phyloP scores from a whole-genome alignment of 2,113 vertebrate species.

The Regulus satrapa region DNA sequence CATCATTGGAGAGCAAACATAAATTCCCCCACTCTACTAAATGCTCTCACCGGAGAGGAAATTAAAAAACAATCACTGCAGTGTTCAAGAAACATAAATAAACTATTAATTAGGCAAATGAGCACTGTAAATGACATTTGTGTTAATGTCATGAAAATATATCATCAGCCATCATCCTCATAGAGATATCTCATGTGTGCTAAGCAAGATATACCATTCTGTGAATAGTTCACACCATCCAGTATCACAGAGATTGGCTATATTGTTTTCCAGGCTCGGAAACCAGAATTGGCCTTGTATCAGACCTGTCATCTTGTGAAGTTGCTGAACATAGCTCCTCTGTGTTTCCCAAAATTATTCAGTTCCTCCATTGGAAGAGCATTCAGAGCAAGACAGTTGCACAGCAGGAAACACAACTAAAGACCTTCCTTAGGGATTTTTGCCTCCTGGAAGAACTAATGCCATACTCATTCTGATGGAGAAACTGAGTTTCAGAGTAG shows the following conservation, averaged over 20 bases:
- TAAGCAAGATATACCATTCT: background rate
- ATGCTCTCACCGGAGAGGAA: slow-evolving; percentile 19
- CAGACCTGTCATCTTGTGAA: background rate
- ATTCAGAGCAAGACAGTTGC: no score
- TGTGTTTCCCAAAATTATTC: background rate
- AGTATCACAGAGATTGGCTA: background rate
- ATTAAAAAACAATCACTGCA: background rate
- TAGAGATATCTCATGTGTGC: background rate
- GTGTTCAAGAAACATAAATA: slow-evolving; percentile 41
- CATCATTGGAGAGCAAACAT: background rate
- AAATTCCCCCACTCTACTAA: background rate
- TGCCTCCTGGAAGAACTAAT: background rate
- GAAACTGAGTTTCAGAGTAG: background rate
- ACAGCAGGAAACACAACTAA: background rate
- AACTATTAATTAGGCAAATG: slow-evolving; percentile 33
- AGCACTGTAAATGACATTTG: background rate
- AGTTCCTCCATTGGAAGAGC: background rate
- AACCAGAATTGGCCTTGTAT: background rate
- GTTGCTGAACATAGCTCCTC: background rate
- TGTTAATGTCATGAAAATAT: slow-evolving; percentile 18
- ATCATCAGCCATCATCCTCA: background rate
- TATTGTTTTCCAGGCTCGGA: background rate
- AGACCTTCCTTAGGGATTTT: background rate
- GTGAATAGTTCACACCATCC: background rate
- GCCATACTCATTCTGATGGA: background rate